Percentiles rank a stretch among this genome's conserved stretches.
Evolutionary conservation across 2,113 vertebrate genomes (phyloP).

Genomic region (Sprattus sprattus): DNA sequence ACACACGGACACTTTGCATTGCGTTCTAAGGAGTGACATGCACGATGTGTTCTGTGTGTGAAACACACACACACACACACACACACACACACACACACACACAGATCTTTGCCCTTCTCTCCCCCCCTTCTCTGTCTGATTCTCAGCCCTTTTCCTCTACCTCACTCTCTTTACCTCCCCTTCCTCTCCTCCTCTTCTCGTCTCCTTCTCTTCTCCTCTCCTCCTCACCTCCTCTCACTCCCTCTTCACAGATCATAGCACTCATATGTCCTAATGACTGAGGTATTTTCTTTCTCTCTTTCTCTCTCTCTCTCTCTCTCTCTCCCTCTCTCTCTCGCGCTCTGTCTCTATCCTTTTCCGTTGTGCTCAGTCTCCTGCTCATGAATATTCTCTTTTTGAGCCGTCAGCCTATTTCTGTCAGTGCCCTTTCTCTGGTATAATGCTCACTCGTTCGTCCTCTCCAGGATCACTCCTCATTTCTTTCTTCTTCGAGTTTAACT

Average conservation of each 20-base stretch:
- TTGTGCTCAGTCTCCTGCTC: background rate
- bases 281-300: background rate
- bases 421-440: background rate
- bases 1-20: background rate
- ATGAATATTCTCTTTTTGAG: background rate
- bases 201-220: background rate
- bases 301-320: background rate
- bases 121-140: background rate
- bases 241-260: background rate
- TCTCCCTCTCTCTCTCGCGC: background rate
- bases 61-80: background rate
- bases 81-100: background rate
- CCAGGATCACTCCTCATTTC: background rate
- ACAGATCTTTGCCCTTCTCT: background rate
- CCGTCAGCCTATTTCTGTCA: conserved; percentile 8
- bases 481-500: background rate
- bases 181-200: background rate
- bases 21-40: background rate
- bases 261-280: conserved; percentile 5
- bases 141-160: background rate
- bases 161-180: background rate
- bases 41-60: background rate
- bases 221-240: background rate
- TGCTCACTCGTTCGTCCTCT: background rate
- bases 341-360: background rate